phyloP scores from a whole-genome alignment of 2,888 invertebrate genomes.

The Cynaeus angustus region DNA sequence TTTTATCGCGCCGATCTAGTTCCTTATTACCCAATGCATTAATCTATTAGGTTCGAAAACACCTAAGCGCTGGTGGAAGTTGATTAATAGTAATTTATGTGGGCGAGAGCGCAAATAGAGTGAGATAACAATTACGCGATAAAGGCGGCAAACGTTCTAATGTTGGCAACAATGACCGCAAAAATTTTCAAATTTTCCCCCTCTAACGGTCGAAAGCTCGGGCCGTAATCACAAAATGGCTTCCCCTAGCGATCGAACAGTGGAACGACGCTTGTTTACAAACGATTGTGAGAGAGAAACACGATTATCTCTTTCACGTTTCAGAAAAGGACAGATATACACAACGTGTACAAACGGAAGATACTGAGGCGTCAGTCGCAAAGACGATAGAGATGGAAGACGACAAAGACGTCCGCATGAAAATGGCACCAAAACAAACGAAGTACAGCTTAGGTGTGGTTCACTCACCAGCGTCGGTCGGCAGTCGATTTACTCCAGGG shows the following conservation, averaged over 20 bases:
- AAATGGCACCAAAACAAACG: slow-evolving; percentile 50
- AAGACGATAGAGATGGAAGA: slow-evolving; percentile 40
- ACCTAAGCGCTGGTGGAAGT: slow-evolving; percentile 8
- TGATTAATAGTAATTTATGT: slow-evolving; percentile 21
- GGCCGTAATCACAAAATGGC: slow-evolving; percentile 68
- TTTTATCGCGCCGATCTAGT: slow-evolving; percentile 7
- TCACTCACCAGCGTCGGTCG: slow-evolving; percentile 41
- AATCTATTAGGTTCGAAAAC: slow-evolving; percentile 16
- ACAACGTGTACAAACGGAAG: slow-evolving; percentile 48
- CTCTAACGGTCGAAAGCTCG: slow-evolving; percentile 26
- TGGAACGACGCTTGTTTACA: slow-evolving; percentile 54
- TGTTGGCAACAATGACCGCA: slow-evolving; percentile 19
- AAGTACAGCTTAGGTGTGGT: slow-evolving; percentile 46
- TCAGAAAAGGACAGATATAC: slow-evolving; percentile 54
- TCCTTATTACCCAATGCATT: slow-evolving; percentile 10
- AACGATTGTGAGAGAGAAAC: slow-evolving; percentile 55
- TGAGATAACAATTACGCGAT: slow-evolving; percentile 6
- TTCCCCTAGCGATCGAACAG: slow-evolving; percentile 60
- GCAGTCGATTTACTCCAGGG: slow-evolving; percentile 21
- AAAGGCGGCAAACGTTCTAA: not conserved
- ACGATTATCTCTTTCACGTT: slow-evolving; percentile 37
- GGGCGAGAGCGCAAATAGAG: slow-evolving; percentile 11
- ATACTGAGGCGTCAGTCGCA: slow-evolving; percentile 58
- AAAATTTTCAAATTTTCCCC: slow-evolving; percentile 33
- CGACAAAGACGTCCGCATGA: slow-evolving; percentile 53